phyloP scores from a whole-genome alignment of 2,113 vertebrate genomes.

The Bothrops jararaca region DNA sequence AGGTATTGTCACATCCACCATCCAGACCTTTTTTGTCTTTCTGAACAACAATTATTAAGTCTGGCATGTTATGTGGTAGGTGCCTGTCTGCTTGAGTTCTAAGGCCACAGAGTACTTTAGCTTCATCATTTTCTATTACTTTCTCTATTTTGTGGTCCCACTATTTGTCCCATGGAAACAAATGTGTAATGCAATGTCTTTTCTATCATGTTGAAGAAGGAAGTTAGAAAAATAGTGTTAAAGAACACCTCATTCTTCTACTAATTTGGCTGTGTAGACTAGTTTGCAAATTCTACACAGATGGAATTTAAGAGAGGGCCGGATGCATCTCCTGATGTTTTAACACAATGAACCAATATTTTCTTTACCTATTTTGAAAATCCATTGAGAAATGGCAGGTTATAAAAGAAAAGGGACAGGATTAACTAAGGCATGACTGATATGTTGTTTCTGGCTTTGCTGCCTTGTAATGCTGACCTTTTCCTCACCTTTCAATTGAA shows the following conservation, averaged over 20 bases:
- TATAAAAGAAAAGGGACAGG: background rate
- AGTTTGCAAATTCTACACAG: background rate
- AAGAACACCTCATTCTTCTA: background rate
- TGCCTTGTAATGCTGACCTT: slow-evolving; percentile 12
- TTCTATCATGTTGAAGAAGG: background rate
- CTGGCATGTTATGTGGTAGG: background rate
- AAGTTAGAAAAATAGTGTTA: background rate
- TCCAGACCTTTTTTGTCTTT: background rate
- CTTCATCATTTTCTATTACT: background rate
- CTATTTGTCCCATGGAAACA: background rate
- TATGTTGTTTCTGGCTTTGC: background rate
- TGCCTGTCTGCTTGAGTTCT: background rate
- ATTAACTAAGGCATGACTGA: background rate
- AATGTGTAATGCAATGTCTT: background rate
- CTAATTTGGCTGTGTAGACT: background rate
- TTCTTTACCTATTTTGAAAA: background rate
- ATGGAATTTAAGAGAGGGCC: background rate
- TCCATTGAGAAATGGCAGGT: background rate
- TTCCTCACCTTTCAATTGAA: background rate
- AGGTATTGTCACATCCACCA: background rate
- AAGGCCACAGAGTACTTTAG: background rate
- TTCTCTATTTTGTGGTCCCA: background rate
- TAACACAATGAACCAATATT: background rate
- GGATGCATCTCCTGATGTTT: background rate
- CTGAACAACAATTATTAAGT: background rate